Percentiles rank a stretch among this genome's conserved stretches.
Evolutionary conservation across 2,113 vertebrate genomes (phyloP).

Genomic region (Syngnathus typhle): DNA sequence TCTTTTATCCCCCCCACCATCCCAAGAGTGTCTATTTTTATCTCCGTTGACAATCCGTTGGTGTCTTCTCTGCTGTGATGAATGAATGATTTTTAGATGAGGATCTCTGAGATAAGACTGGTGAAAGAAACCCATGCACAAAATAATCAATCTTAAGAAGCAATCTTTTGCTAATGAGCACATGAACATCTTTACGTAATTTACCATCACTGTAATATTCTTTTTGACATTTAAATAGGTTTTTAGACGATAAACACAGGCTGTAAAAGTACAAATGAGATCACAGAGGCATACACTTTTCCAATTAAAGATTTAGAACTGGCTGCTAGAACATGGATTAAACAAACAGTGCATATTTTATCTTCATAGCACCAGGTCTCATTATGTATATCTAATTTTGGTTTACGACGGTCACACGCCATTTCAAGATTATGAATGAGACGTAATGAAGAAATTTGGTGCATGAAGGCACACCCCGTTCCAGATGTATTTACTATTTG

Average conservation of each 20-base stretch:
- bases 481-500: too few species aligned
- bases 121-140: constrained; percentile 13
- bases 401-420: too few species aligned
- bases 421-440: too few species aligned
- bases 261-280: constrained; percentile 4
- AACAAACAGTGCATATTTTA: not conserved
- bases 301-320: not conserved
- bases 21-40: constrained; percentile 42
- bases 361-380: constrained; percentile 6
- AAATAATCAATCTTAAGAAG: not conserved
- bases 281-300: constrained; percentile 2
- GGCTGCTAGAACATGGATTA: constrained; percentile 3
- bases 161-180: constrained; percentile 13
- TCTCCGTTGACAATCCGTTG: constrained; percentile 38
- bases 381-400: not conserved
- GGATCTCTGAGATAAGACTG: constrained; percentile 22
- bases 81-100: constrained; percentile 42
- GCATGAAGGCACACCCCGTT: too few species aligned
- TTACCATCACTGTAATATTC: constrained; percentile 62
- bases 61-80: constrained; percentile 40
- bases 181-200: constrained; percentile 8
- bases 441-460: too few species aligned
- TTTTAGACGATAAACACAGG: constrained; percentile 51
- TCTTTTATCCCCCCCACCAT: constrained; percentile 34
- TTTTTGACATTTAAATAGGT: constrained; percentile 75